Evolutionary conservation across 2,888 invertebrate species (phyloP), one percentile per base, ranked within the genome.

Genomic region (Furcula furcula): DNA sequence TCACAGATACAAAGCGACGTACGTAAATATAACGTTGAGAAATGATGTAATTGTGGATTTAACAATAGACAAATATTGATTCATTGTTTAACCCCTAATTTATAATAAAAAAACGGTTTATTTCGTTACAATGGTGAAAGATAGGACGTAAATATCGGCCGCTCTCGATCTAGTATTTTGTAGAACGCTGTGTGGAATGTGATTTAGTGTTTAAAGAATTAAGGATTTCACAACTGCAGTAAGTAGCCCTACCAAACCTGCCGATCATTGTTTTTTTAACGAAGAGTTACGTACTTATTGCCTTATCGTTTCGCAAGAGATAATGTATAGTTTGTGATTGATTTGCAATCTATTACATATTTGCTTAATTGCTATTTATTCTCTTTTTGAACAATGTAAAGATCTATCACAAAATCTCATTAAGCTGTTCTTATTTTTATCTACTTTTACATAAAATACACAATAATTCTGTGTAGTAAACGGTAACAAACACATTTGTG

Each of bases 171-270:
- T 73, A 69, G 59, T 60, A 67, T 62, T 55, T 71, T 59, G 55
- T 65, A 58, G 59, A 63, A 67, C 54, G 56, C 58, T 67, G 44
- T 61, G 80, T 74, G 78, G 79, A 80, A 80, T 83, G 81, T 84
- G 79, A 76, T 69, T 55, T 64, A 68, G 67, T 77, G 72, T 37
- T 48, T 37, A 48, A 43, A 38, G 56, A 60, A 66, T 37, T 55
- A 62, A 69, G 69, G 70, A 77, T 69, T 70, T 40, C 39, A 32
- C 57, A 58, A 60, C 57, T 40, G 38, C 59, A 58, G 80, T 80
- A 64, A 76, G 85, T 82, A 58, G 33, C 29, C 21, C 35, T 47
- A 14, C 25, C 7, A 10, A 22, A n/a, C n/a, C 10, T 2, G 14
- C 21, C 5, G 14, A 7, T 4, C 14, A n/a, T 16, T 16, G 16